Evolutionary conservation across 2,888 invertebrate species (phyloP), one percentile per base, ranked within the genome.

Genomic region (Chouioia cunea): DNA sequence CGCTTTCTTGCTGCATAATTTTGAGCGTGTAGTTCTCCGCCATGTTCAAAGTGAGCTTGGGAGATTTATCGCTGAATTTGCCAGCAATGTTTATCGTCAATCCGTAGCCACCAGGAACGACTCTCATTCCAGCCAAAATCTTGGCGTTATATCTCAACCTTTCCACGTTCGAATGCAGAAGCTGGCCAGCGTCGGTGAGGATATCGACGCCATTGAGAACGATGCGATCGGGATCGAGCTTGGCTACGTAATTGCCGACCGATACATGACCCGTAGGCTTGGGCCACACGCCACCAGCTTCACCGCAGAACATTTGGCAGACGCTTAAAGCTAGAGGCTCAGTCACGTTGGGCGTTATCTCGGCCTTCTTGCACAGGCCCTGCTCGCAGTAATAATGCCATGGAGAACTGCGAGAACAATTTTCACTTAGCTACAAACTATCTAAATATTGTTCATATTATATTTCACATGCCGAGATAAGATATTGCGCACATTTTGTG

Each of bases 231-330:
- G 86, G 79, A 78, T 89, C 86, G 18, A 90, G 67, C 52, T 86
- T 79, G 77, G 89, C 87, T 44, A 90, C 81, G 75, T 85, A 86
- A 66, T 88, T 88, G 0, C 90, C 90, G 0, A 91, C 79, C 2
- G 88, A 87, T 3, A 88, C 78, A 18, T 87, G 85, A 0, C 90
- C 91, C 0, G 90, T 91, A 0, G 92, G 91, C 77, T 85, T 88
- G 0, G 91, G 92, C 92, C 91, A 92, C 1, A 92, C 78, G 0
- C 88, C 85, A 81, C 90, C 90, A 62, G 87, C 86, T 43, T 89
- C 87, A 36, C 88, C 88, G 78, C 91, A 91, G 80, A 89, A 89
- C 83, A 91, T 85, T 79, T 90, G 90, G 83, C 92, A 92, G 36
- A 90, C 89, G 73, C 89, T 87, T 71, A 91, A 81, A 6, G 85